Evolutionary conservation across 2,113 vertebrate genomes (phyloP).

Genomic region (Isurus oxyrinchus): DNA sequence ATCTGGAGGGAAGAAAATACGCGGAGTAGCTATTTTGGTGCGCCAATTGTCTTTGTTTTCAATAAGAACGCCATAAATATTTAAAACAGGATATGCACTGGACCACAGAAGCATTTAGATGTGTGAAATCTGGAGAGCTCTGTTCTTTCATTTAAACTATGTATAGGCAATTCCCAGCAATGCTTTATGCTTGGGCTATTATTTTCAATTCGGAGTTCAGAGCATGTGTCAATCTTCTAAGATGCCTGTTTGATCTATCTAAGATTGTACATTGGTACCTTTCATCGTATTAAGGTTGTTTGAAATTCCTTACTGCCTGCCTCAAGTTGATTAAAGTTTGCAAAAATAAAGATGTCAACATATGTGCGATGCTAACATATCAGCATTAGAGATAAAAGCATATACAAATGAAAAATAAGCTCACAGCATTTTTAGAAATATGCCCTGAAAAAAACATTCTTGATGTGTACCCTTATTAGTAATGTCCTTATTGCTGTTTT

Average conservation of each 20-base stretch:
- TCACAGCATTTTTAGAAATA: background rate
- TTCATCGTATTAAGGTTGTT: background rate
- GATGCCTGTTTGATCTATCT: too few relatives aligned
- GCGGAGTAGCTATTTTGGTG: background rate
- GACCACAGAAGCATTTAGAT: too few relatives aligned
- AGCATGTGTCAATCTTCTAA: background rate
- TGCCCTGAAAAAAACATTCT: background rate
- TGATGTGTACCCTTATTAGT: background rate
- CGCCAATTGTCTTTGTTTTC: background rate
- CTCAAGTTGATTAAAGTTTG: background rate
- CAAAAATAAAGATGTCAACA: background rate
- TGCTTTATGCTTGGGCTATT: background rate
- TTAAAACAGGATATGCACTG: background rate
- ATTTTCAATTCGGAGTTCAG: background rate
- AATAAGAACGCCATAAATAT: background rate
- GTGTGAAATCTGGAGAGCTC: background rate
- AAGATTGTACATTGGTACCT: background rate
- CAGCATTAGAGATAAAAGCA: background rate
- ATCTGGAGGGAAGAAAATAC: constrained; percentile 38
- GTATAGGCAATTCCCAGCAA: background rate
- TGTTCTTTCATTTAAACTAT: background rate
- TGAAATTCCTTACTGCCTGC: background rate
- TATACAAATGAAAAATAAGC: background rate
- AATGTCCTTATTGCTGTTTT: background rate
- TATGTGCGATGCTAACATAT: background rate